phyloP scores from a whole-genome alignment of 2,797 vertebrate genomes.

The Apodemus agrarius region DNA sequence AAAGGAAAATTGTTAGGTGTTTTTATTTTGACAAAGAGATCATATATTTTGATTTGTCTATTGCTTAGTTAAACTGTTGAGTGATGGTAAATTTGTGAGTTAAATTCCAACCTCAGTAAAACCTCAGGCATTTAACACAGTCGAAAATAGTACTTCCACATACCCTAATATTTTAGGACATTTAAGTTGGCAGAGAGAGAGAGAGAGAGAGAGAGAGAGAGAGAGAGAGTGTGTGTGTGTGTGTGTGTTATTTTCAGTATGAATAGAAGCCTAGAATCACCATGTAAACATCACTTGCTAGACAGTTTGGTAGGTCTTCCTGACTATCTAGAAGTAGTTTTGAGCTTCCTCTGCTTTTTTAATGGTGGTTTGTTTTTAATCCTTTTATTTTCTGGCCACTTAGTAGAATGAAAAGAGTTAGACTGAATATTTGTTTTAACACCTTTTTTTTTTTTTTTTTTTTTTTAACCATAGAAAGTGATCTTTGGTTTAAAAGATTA shows the following conservation, averaged over 20 bases:
- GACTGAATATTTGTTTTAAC: constrained; percentile 14
- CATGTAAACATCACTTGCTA: neutral
- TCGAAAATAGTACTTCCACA: constrained; percentile 59
- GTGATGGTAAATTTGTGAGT: constrained; percentile 44
- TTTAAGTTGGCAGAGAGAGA: too few species aligned
- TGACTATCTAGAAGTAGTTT: constrained; percentile 39
- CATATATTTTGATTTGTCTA: neutral
- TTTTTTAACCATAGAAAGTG: neutral
- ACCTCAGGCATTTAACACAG: neutral
- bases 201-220: too few species aligned
- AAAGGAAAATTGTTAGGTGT: constrained; percentile 1
- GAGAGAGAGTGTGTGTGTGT: too few species aligned
- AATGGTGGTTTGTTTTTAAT: neutral
- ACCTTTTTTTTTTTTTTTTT: neutral
- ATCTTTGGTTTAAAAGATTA: constrained; percentile 29
- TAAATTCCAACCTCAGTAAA: constrained; percentile 30
- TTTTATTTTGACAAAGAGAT: constrained; percentile 56
- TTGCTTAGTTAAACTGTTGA: constrained; percentile 41
- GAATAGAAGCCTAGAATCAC: neutral
- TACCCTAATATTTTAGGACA: constrained; percentile 5
- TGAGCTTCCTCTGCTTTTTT: neutral
- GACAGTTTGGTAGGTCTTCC: neutral
- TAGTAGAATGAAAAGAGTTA: neutral
- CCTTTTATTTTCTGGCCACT: neutral
- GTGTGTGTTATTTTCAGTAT: neutral